Conservation (phyloP, 2,113 vertebrate genomes). For the mouse (Mus musculus) region DNA sequence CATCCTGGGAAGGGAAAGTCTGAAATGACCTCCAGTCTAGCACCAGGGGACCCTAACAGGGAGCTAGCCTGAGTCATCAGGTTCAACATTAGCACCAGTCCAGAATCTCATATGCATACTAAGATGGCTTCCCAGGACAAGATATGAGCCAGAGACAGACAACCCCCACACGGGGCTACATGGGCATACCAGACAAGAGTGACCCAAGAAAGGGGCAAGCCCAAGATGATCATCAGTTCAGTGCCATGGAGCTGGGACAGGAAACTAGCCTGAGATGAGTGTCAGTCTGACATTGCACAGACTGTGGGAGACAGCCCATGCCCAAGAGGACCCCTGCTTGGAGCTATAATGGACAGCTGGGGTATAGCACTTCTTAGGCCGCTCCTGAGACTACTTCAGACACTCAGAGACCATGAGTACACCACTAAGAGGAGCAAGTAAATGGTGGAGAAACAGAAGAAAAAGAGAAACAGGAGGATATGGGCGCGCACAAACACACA, state of each 20-base stretch:
- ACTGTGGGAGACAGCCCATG: not conserved
- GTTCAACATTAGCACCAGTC: not conserved
- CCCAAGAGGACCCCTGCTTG: not conserved
- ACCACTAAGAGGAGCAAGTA: too few relatives aligned
- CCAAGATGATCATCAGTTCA: too few relatives aligned
- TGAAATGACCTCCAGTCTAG: not conserved
- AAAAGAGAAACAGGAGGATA: too few relatives aligned
- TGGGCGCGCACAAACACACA: too few relatives aligned
- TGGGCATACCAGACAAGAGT: too few relatives aligned
- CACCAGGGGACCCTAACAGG: not conserved
- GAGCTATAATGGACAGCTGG: not conserved
- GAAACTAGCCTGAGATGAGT: not conserved
- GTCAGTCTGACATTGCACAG: not conserved
- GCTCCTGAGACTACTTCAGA: not conserved
- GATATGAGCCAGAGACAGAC: not conserved
- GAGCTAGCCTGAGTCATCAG: not conserved
- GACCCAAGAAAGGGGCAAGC: too few relatives aligned
- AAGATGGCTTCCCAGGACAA: too few relatives aligned
- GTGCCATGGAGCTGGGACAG: too few relatives aligned
- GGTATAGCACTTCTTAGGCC: not conserved
- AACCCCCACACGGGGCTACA: too few relatives aligned
- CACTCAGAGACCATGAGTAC: not conserved
- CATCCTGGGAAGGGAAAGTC: not conserved
- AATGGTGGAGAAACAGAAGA: too few relatives aligned
- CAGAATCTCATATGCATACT: not conserved